phyloP scores from a whole-genome alignment of 2,888 invertebrate species.

The Aphidoletes aphidimyza region DNA sequence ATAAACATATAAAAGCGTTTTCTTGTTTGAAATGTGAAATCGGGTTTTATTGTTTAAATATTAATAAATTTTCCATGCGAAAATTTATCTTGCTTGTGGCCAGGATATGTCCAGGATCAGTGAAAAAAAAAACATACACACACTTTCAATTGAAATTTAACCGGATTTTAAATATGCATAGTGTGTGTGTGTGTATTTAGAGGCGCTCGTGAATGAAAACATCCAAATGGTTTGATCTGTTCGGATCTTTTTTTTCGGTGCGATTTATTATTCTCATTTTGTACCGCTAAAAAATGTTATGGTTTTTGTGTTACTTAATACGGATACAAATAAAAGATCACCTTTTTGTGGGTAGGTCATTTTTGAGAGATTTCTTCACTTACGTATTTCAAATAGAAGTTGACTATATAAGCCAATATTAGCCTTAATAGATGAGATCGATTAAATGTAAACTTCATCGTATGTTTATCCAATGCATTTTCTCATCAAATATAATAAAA shows the following conservation, averaged over 20 bases:
- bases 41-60: constrained; percentile 29
- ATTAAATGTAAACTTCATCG: no score
- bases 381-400: no score
- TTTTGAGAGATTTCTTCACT: no score
- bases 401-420: no score
- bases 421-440: no score
- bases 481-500: no score
- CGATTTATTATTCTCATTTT: no score
- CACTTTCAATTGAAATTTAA: constrained; percentile 51
- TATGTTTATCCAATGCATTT: no score
- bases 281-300: not conserved
- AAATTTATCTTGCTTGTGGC: constrained; percentile 47
- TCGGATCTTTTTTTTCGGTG: not conserved
- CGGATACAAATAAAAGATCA: no score
- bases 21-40: constrained; percentile 43
- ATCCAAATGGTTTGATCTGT: not conserved
- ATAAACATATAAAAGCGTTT: constrained; percentile 46
- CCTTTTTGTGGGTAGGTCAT: no score
- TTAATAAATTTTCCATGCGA: constrained; percentile 47
- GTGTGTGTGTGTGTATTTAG: not conserved
- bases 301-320: constrained; percentile 15
- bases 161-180: constrained; percentile 38
- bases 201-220: not conserved
- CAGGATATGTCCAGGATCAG: constrained; percentile 7
- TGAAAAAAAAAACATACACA: not conserved